Conservation (phyloP, 37 sponge, comb jelly and placozoan species). For the Axinella damicornis region DNA sequence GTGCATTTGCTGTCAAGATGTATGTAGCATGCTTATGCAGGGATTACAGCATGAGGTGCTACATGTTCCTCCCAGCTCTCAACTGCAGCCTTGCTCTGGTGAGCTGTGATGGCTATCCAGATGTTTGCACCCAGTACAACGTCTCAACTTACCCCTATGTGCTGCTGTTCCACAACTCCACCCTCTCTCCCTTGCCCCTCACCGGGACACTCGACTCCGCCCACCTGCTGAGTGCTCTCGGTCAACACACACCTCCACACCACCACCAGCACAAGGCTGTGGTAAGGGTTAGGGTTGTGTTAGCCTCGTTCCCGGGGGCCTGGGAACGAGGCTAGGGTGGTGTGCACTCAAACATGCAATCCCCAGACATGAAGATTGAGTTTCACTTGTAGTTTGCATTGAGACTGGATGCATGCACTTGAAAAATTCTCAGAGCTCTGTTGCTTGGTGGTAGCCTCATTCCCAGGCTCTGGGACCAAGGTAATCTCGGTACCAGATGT, state of each 20-base stretch:
- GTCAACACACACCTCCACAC: neutral
- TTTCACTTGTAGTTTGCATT: neutral
- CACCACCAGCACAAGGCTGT: neutral
- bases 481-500: no score
- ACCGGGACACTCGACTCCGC: constrained; percentile 36
- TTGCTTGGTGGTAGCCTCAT: no score
- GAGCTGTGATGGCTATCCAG: constrained; percentile 69
- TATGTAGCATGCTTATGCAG: no score
- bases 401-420: neutral
- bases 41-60: no score
- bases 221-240: constrained; percentile 39
- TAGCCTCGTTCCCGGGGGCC: no score
- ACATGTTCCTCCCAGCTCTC: neutral
- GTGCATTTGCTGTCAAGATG: no score
- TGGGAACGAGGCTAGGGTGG: no score
- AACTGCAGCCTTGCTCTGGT: constrained; percentile 38
- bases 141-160: constrained; percentile 61
- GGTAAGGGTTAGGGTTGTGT: neutral
- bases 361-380: neutral
- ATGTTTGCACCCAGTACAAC: constrained; percentile 45
- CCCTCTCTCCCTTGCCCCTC: neutral
- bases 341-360: neutral
- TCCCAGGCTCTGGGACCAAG: no score
- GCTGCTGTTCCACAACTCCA: constrained; percentile 33
- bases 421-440: no score